Conservation (phyloP, 2,888 invertebrate species). For the Agriotes lineatus region DNA sequence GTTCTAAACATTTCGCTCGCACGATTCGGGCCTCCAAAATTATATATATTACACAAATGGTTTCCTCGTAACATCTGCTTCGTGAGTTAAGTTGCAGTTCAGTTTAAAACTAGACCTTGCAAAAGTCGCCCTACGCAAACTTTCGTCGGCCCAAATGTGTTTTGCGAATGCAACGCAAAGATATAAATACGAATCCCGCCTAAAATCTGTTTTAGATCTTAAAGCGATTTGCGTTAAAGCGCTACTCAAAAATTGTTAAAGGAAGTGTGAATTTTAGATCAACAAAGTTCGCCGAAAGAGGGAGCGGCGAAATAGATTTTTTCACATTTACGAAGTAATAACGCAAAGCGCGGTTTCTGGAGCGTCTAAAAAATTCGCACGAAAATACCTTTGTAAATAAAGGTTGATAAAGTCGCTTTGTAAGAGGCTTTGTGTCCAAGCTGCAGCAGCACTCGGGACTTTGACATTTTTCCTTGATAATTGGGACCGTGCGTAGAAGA, state of each 20-base stretch:
- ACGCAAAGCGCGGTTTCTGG: background rate
- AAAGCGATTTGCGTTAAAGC: background rate
- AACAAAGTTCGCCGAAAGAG: background rate
- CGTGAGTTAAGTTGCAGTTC: background rate
- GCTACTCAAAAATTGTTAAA: background rate
- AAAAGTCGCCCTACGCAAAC: background rate
- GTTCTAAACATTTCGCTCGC: background rate
- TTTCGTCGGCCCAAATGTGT: too few relatives aligned
- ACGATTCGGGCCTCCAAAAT: background rate
- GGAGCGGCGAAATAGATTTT: background rate
- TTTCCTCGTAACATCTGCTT: background rate
- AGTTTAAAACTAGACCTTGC: background rate
- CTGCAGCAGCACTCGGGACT: background rate
- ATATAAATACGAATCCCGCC: background rate
- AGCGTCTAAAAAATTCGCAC: conserved; percentile 5
- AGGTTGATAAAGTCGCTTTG: conserved; percentile 17
- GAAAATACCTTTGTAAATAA: conserved; percentile 16
- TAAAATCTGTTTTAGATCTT: background rate
- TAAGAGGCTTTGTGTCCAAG: conserved; percentile 13
- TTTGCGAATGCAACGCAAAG: background rate
- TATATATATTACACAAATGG: background rate
- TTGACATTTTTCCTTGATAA: background rate
- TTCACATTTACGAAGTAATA: background rate
- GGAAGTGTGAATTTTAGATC: background rate
- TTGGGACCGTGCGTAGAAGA: background rate